phyloP scores from a whole-genome alignment of 2,797 vertebrate genomes.

The Enteromius paludinosus region DNA sequence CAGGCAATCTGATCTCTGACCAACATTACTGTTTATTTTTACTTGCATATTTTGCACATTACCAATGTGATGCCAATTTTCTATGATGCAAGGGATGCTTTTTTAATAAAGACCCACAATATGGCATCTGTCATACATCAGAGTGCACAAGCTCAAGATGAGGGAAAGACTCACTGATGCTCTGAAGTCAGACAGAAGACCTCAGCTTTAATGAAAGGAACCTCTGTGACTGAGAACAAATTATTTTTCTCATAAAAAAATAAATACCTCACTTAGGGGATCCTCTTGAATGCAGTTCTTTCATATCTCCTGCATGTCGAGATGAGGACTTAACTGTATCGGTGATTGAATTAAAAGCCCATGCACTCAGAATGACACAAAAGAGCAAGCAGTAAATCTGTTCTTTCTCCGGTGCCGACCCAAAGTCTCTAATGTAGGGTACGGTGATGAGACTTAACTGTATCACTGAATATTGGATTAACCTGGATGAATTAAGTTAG shows the following conservation, averaged over 20 bases:
- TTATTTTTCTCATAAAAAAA: background rate
- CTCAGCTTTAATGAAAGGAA: constrained; percentile 17
- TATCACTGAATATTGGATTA: constrained; percentile 60
- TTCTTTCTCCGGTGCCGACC: constrained; percentile 17
- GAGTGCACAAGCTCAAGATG: background rate
- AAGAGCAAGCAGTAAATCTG: constrained; percentile 28
- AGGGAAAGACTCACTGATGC: background rate
- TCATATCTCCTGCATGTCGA: constrained; percentile 8
- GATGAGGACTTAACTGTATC: constrained; percentile 21
- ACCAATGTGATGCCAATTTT: background rate
- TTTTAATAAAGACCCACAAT: background rate
- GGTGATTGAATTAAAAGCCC: constrained; percentile 21
- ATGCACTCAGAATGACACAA: constrained; percentile 6
- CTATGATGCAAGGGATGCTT: background rate
- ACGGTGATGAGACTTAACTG: constrained; percentile 53
- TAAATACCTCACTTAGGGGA: background rate
- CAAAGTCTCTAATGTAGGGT: constrained; percentile 30
- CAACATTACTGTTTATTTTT: background rate
- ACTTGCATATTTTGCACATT: background rate
- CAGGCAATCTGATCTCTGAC: background rate
- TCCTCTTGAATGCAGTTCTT: constrained; percentile 3
- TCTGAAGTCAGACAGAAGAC: constrained; percentile 28
- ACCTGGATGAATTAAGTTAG: constrained; percentile 52
- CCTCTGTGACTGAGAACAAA: background rate
- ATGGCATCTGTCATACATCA: background rate